Base-by-base conservation (phyloP, 2,113 vertebrate species). In the Oxyura jamaicensis region DNA sequence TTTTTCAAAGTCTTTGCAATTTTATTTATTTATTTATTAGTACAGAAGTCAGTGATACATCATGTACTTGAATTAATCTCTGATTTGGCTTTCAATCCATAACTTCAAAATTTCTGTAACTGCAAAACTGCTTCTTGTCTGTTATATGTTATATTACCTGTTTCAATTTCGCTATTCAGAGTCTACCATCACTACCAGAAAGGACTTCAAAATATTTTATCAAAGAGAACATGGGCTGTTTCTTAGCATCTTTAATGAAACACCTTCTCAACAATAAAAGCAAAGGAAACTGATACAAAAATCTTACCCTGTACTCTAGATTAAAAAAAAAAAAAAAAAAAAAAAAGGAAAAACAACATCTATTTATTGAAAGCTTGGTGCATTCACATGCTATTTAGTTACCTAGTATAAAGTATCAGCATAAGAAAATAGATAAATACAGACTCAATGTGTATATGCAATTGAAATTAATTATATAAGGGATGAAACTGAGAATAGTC, bases 381-480 rank as follows among this genome's bases (percentile, higher is more conserved):
- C 12, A 46, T 59, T 81, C 25, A 88, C 81, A 20, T 42, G 10
- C 5, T 77, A 19, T 29, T 86, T 67, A 76, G 41, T 78, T 55
- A 91, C n/a, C 20, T 28, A 55, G 15, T 0, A 4, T 59, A 62
- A 76, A 73, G n/a, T 46, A 77, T 1, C 12, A 59, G 5, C n/a
- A 28, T 58, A 79, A 7, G 11, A 14, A 36, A 83, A 92, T 31
- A 83, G 28, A 90, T 22, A 83, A 91, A 86, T 20, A 67, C 18
- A 81, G 33, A 66, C 26, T 46, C 17, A 46, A 2, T 68, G 84
- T 36, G 25, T 25, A 26, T 29, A 59, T 60, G 33, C 20, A 95
- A 79, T 89, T 62, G 56, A 63, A 90, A 26, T 5, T 74, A 69
- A 92, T 90, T 83, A 84, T 26, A 86, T 39, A 39, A 35, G 41